Evolutionary conservation across 1,140 invertebrate genomes (phyloP).

Genomic region (Conus betulinus): DNA sequence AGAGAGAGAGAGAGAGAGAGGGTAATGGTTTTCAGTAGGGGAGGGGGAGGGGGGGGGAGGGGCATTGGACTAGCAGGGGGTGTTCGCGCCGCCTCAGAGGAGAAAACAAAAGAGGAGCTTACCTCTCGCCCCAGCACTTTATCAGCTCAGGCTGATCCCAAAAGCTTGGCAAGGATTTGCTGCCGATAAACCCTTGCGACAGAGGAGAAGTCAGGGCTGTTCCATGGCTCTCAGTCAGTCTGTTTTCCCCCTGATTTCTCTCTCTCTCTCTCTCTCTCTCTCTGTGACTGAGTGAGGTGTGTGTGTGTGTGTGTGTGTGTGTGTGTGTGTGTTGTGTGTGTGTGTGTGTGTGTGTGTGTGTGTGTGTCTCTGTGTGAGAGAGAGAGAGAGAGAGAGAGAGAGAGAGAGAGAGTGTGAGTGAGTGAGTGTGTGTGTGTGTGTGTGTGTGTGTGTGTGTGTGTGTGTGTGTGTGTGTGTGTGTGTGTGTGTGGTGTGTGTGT

Average conservation of each 20-base stretch:
- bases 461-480: not conserved
- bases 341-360: slow-evolving; percentile 13
- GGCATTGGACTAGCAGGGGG: too few species aligned
- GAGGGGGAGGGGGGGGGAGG: too few species aligned
- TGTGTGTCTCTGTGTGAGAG: not conserved
- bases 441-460: not conserved
- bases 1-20: too few species aligned
- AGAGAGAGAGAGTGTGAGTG: not conserved
- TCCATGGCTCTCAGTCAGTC: too few species aligned
- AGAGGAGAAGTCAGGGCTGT: too few species aligned
- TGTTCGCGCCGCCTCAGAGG: too few species aligned
- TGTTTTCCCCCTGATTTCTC: not conserved
- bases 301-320: not conserved
- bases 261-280: not conserved
- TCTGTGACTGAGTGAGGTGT: not conserved
- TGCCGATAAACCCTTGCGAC: too few species aligned
- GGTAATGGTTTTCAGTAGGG: too few species aligned
- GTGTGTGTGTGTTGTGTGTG: not conserved
- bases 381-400: not conserved
- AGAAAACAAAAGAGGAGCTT: not conserved
- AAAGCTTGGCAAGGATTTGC: too few species aligned
- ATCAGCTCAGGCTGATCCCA: too few species aligned
- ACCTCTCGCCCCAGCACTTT: not conserved
- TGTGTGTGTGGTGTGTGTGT: not conserved
- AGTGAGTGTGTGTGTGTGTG: not conserved